Evolutionary conservation across 2,888 invertebrate genomes (phyloP).

Genomic region (Cephus pulcher): DNA sequence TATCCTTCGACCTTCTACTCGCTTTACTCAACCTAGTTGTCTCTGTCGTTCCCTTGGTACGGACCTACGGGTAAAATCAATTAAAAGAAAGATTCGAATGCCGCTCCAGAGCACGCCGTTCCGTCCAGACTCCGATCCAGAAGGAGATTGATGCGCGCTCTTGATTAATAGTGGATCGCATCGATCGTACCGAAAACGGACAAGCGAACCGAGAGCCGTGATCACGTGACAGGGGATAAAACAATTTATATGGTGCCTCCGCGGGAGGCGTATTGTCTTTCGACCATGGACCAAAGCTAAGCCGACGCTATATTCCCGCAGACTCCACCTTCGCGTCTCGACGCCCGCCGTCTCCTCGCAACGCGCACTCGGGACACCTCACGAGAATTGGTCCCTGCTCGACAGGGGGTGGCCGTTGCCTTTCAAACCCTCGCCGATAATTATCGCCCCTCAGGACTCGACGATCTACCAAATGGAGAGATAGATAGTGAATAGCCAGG

Average conservation of each 20-base stretch:
- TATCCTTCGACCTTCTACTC: too few species aligned
- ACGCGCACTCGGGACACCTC: constrained; percentile 39
- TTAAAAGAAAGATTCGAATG: too few species aligned
- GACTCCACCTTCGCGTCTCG: constrained; percentile 15
- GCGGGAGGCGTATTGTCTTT: constrained; percentile 56
- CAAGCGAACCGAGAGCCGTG: constrained; percentile 2
- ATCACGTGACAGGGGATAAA: constrained; percentile 36
- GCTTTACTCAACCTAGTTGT: too few species aligned
- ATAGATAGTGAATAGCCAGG: too few species aligned
- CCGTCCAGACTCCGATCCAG: too few species aligned
- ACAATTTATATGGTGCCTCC: constrained; percentile 56
- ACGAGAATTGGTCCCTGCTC: constrained; percentile 55
- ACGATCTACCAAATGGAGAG: too few species aligned
- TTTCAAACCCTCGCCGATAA: constrained; percentile 45
- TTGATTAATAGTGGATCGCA: constrained; percentile 22
- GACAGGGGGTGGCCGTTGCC: constrained; percentile 49
- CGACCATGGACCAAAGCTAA: constrained; percentile 34
- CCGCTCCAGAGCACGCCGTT: too few species aligned
- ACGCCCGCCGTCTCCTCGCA: constrained; percentile 1
- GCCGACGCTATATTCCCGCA: constrained; percentile 38
- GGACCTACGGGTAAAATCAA: too few species aligned
- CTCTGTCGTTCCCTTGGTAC: too few species aligned
- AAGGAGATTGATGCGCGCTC: neutral
- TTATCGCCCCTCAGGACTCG: constrained; percentile 42
- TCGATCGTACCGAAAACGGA: constrained; percentile 12